phyloP scores from a whole-genome alignment of 2,888 invertebrate genomes.

The Epistrophe grossulariae region DNA sequence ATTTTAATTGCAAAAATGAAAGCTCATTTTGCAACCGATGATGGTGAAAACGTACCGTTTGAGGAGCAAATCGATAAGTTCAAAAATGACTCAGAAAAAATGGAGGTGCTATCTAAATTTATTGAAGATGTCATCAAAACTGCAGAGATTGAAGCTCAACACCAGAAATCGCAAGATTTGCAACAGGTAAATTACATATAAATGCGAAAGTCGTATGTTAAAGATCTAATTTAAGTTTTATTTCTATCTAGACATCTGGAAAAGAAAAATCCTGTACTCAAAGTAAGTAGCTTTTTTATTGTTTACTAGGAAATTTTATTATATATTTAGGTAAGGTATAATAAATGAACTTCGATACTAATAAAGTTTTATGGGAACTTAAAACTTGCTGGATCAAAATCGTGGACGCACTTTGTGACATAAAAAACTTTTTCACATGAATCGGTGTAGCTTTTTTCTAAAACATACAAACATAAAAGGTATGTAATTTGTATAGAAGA shows the following conservation, averaged over 20 bases:
- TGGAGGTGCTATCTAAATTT: conserved; percentile 86
- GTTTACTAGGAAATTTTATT: conserved; percentile 23
- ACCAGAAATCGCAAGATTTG: conserved; percentile 84
- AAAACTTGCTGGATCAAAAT: conserved; percentile 79
- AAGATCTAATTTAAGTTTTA: not conserved
- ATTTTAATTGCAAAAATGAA: conserved; percentile 46
- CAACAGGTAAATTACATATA: conserved; percentile 82
- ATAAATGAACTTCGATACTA: no score
- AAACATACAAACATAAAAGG: conserved; percentile 21
- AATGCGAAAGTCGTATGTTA: not conserved
- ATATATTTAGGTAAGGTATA: not conserved
- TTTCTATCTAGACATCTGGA: conserved; percentile 76
- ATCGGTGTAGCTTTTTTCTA: conserved; percentile 81
- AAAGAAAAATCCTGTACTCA: conserved; percentile 80
- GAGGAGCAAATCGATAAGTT: conserved; percentile 86
- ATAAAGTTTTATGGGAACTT: conserved; percentile 79
- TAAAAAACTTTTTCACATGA: conserved; percentile 80
- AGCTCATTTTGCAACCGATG: conserved; percentile 55
- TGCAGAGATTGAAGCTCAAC: conserved; percentile 86
- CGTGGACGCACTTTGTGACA: conserved; percentile 80
- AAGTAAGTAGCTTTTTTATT: conserved; percentile 79
- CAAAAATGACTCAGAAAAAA: conserved; percentile 86
- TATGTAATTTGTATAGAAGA: not conserved
- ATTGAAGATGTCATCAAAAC: conserved; percentile 87
- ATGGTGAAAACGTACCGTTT: conserved; percentile 79